Base-by-base conservation (phyloP, 1,140 invertebrate species). In the Drosophila insularis region DNA sequence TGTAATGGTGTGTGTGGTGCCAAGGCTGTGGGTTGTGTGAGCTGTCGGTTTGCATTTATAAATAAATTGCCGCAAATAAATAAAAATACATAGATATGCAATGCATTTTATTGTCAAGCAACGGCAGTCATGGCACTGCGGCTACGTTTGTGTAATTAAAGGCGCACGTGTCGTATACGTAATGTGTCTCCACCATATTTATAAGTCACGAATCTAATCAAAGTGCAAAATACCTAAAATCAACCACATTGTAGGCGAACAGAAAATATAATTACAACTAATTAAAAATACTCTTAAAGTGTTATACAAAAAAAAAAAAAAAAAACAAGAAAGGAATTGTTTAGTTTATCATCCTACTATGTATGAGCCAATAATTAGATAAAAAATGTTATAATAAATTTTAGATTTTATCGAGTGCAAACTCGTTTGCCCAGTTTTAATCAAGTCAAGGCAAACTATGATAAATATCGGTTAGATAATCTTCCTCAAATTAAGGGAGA, bases 121-220 rank as follows among this genome's bases (percentile, higher is more conserved):
- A 21, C 56, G n/a, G 14, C 61, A 37, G 19, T 43, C 11, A 69
- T 66, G 32, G 32, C 32, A 35, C 7, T 35, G 65, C 70, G 46
- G 35, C 54, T 10, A 21, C 43, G 17, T 50, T 50, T 63, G 31
- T 67, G 75, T 75, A 68, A 78, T 78, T 78, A 78, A 74, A 77
- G 43, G 73, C 86, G 76, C 84, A 64, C 82, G 85, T 87, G 82
- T 79, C 80, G 82, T 87, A 87, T 87, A 89, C 84, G 82, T 87
- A 87, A 87, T 87, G 53, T 37, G 53, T 37, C 40, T 50, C 23
- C 43, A 70, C 32, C 11, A 55, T 37, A 60, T 43, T 60, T 32
- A 21, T 53, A 27, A 63, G 46, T 43, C 40, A 50, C 27, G 37
- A 54, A 50, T 14, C 54, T 21, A 50, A 13, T 23, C 43, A 23